Evolutionary conservation across 2,888 invertebrate species (phyloP), one percentile per base, ranked within the genome.

Genomic region (Drosophila phalerata): DNA sequence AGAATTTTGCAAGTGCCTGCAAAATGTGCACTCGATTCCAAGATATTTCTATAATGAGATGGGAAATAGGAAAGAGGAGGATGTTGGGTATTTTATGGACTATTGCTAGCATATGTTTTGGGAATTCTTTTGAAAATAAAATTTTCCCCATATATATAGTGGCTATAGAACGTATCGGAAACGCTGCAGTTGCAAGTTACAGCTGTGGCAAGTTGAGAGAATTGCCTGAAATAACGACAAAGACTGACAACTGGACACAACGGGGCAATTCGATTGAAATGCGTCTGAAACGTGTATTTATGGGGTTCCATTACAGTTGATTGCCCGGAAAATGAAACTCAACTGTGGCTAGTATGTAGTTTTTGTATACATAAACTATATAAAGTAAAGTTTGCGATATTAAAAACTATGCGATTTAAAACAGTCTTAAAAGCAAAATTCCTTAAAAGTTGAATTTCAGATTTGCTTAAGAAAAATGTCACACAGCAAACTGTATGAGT

Each of bases 21-120:
- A 47, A 61, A 57, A 61, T 56, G 67, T 43, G 73, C 61, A 72
- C 56, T 62, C 67, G 17, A 47, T 56, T 56, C 22, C 47, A 25
- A 56, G 28, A 40, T 55, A 37, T 45, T 45, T 37, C 22, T 19
- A 43, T 17, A 30, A 47, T 8, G 22, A 5, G 32, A 17, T 32
- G 56, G 32, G 9, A 47, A n/a, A n/a, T 3, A 37, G n/a, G 48
- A 5, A 34, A 28, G 17, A 13, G 9, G 47, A 11, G 48, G 11
- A 56, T 37, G 30, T 13, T 5, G 22, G 25, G 17, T 22, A 58
- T 37, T 58, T 51, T 52, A 51, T 65, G 65, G 60, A 38, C 63
- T 65, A 42, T 51, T 65, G 60, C 37, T 17, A 60, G 30, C 65
- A 60, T 65, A 65, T 65, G 65, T 49, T 60, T 65, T 43, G 34